phyloP scores from a whole-genome alignment of 2,113 vertebrate species.

The Pluvialis apricaria region DNA sequence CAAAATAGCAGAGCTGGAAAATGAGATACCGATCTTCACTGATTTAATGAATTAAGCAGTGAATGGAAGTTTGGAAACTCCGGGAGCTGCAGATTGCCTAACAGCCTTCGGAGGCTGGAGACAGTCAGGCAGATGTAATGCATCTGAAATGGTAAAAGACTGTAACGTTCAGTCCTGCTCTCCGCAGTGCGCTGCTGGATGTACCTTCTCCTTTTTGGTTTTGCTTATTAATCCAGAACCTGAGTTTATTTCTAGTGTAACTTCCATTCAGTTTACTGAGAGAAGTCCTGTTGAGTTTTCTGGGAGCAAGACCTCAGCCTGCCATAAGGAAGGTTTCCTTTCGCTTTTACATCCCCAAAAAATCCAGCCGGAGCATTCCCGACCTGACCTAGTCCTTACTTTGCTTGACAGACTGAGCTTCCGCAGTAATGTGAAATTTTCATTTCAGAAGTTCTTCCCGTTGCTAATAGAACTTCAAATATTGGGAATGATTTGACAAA shows the following conservation, averaged over 20 bases:
- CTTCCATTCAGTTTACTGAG: not conserved
- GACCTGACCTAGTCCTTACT: not conserved
- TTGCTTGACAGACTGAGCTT: not conserved
- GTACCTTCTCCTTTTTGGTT: not conserved
- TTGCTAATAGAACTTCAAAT: not conserved
- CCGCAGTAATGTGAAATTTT: not conserved
- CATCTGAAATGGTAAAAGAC: not conserved
- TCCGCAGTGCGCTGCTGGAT: not conserved
- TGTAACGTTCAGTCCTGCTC: accelerated
- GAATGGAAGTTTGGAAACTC: not conserved
- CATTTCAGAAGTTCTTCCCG: not conserved
- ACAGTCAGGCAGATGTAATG: not conserved
- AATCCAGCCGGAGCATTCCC: not conserved
- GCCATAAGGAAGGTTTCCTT: not conserved
- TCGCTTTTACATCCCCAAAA: not conserved
- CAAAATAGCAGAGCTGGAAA: not conserved
- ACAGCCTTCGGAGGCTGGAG: not conserved
- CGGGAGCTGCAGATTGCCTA: not conserved
- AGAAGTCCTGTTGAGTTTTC: not conserved
- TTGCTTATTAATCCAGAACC: not conserved
- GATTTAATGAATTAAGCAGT: not conserved
- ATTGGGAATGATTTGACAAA: not conserved
- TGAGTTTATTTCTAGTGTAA: not conserved
- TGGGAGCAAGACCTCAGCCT: not conserved
- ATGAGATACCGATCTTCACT: not conserved